These are phyloP conservation scores for Pollenia amentaria DNA, from an alignment of 2,888 invertebrate genomes.

Conservation along the genomic window DNA sequence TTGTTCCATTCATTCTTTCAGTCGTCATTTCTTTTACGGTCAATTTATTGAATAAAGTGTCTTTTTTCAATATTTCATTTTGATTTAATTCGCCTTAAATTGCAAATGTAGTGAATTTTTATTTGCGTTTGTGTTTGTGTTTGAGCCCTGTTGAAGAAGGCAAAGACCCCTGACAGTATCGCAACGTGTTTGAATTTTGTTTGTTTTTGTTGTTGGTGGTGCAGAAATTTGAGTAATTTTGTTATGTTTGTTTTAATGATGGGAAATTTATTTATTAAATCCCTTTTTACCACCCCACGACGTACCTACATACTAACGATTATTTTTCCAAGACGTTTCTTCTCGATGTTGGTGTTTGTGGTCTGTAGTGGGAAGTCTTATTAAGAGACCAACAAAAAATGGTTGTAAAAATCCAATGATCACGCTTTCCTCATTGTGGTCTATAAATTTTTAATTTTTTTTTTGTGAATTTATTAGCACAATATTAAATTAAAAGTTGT, in stretches of 20 bases:
- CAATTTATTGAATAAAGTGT: conserved; percentile 13
- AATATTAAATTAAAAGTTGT: not conserved
- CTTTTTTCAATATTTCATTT: conserved; percentile 9
- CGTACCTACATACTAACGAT: not conserved
- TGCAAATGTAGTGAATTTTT: conserved; percentile 6
- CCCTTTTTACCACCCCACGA: not conserved
- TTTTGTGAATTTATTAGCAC: not conserved
- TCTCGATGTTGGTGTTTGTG: conserved; percentile 28
- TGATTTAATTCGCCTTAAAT: not conserved
- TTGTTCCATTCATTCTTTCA: not conserved
- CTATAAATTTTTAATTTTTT: not conserved
- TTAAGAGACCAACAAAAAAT: conserved; percentile 7
- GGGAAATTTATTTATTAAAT: conserved; percentile 28
- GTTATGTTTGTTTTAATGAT: conserved; percentile 35
- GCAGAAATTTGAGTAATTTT: conserved; percentile 44
- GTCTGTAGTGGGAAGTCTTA: conserved; percentile 20
- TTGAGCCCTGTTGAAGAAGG: not conserved
- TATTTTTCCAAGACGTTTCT: conserved; percentile 25
- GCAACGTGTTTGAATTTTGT: conserved; percentile 38
- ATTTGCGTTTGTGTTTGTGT: conserved; percentile 7
- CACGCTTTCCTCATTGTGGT: conserved; percentile 27
- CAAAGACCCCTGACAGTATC: not conserved
- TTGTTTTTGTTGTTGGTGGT: conserved; percentile 19
- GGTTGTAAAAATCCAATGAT: conserved; percentile 25
- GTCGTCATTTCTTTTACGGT: conserved; percentile 5